A percentile compares a stretch with the other conserved stretches of the same genome.
Evolutionary conservation across 2,888 invertebrate species (phyloP).

Genomic region (Drosophila setosimentum): DNA sequence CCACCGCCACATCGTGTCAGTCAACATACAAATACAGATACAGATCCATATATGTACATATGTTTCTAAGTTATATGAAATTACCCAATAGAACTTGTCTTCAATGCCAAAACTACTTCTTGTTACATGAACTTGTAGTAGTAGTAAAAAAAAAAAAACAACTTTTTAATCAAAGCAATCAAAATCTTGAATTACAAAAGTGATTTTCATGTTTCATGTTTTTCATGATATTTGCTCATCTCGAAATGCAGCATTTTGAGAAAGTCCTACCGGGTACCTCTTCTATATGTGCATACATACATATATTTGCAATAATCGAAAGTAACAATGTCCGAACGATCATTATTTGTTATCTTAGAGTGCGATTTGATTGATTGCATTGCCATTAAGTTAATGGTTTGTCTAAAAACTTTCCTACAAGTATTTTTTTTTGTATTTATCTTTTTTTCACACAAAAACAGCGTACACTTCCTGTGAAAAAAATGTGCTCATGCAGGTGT

Average conservation of each 20-base stretch:
- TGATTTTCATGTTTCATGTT: background rate
- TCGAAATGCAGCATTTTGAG: background rate
- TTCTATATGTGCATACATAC: background rate
- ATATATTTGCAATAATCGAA: slow-evolving; percentile 1
- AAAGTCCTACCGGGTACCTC: slow-evolving; percentile 6
- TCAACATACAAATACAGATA: slow-evolving; percentile 26
- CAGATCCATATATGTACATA: slow-evolving; percentile 3
- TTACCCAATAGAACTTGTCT: background rate
- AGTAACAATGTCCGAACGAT: slow-evolving; percentile 32
- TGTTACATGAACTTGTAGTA: background rate
- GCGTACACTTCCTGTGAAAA: slow-evolving; percentile 53
- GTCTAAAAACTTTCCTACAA: slow-evolving; percentile 72
- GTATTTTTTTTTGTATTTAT: slow-evolving; percentile 39
- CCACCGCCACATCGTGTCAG: slow-evolving; percentile 24
- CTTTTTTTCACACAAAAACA: background rate
- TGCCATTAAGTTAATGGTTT: slow-evolving; percentile 48
- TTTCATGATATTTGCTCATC: background rate
- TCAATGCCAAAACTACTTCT: background rate
- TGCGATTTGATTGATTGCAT: slow-evolving; percentile 71
- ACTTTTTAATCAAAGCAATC: background rate
- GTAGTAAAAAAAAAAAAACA: background rate
- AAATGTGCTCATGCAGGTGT: slow-evolving; percentile 25
- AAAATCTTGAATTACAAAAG: background rate
- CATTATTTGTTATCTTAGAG: slow-evolving; percentile 42
- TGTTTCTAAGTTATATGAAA: background rate